Conservation (phyloP, 23 tunicate genomes). For the Trididemnum clinides region DNA sequence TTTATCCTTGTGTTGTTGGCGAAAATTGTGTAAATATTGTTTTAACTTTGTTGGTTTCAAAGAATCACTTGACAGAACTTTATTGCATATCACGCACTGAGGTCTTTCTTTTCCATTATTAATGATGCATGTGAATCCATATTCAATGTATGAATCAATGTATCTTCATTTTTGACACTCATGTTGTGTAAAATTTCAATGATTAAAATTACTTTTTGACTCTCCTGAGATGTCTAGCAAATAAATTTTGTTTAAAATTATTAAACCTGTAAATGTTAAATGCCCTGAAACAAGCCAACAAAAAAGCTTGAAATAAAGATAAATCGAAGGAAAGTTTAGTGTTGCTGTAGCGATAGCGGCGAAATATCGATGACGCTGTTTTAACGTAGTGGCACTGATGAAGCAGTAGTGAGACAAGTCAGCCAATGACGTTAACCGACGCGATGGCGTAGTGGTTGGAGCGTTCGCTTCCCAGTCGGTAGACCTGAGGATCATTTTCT, state of each 20-base stretch:
- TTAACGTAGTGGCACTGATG: neutral
- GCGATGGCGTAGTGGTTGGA: no score
- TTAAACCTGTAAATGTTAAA: neutral
- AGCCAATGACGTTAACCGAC: neutral
- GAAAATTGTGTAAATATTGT: neutral
- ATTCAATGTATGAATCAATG: slow-evolving; percentile 4
- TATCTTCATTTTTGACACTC: slow-evolving; percentile 4
- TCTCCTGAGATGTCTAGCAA: neutral
- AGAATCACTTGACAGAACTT: slow-evolving; percentile 1
- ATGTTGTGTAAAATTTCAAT: slow-evolving; percentile 5
- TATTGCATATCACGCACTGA: slow-evolving; percentile 12
- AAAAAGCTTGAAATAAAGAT: slow-evolving; percentile 3
- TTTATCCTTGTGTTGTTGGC: no score
- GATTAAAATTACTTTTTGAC: slow-evolving; percentile 18
- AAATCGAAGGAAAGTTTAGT: no score
- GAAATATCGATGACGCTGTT: neutral
- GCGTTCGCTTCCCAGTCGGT: no score
- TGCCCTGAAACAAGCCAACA: slow-evolving; percentile 15
- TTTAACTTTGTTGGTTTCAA: neutral
- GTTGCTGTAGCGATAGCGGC: no score
- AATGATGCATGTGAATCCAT: slow-evolving; percentile 24
- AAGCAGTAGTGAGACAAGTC: neutral
- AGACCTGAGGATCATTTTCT: no score
- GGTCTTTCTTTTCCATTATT: slow-evolving; percentile 27
- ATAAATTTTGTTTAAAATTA: slow-evolving; percentile 15